Conservation (phyloP, 2,113 vertebrate species). For the Paedocypris sp. region DNA sequence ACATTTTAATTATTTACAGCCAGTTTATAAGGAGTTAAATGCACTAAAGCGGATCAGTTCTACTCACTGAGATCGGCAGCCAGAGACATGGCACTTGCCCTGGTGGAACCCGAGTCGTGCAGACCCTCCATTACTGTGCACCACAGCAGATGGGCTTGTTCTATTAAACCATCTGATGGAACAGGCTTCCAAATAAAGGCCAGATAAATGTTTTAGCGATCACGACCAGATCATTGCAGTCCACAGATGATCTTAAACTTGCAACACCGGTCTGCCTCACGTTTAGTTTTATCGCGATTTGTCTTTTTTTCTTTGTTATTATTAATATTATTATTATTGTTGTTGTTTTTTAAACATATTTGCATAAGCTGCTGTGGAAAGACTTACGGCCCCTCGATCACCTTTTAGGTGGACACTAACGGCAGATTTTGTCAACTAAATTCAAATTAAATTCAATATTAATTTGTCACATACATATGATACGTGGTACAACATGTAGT, state of each 20-base stretch:
- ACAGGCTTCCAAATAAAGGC: constrained; percentile 38
- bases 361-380: too few species aligned
- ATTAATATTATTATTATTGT: too few species aligned
- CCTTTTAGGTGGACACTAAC: too few species aligned
- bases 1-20: not conserved
- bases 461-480: too few species aligned
- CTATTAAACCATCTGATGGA: constrained; percentile 33
- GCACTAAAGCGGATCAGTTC: not conserved
- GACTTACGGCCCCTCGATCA: too few species aligned
- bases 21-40: not conserved
- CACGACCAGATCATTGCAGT: not conserved
- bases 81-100: constrained; percentile 35
- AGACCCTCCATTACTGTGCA: constrained; percentile 48
- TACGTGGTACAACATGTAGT: too few species aligned
- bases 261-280: not conserved
- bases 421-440: too few species aligned
- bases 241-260: not conserved
- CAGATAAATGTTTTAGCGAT: constrained; percentile 34
- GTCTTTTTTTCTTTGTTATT: not conserved
- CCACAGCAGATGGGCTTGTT: constrained; percentile 32
- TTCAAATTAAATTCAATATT: too few species aligned
- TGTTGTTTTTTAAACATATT: too few species aligned
- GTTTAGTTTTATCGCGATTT: not conserved
- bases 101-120: constrained; percentile 41
- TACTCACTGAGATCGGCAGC: constrained; percentile 59